Evolutionary conservation across 2,888 invertebrate genomes (phyloP), one percentile per base, ranked within the genome.

Genomic region (Sceliomorpha sp.): DNA sequence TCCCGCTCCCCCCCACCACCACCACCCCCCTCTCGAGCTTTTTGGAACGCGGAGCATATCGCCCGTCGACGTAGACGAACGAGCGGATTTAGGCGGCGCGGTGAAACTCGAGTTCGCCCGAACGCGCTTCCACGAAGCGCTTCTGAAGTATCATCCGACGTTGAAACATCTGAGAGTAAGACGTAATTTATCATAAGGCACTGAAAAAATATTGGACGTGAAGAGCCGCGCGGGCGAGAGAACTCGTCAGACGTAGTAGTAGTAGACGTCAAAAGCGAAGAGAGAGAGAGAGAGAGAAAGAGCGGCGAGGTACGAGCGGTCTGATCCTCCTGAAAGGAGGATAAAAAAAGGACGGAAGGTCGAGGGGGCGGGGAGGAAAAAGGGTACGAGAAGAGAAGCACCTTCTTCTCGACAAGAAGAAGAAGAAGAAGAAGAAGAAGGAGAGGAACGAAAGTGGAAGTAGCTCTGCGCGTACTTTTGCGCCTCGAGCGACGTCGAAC

Each of bases 301-400:
- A n/a, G n/a, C n/a, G 5, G 10, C 32, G 12, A 32, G 12, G 32
- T 10, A 20, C 20, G 5, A 20, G 20, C 5, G 5, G 20, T 20
- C 20, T 20, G 20, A 20, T 20, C 20, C 20, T 20, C 20, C 20
- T 4, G 20, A 20, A 20, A 5, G 20, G 20, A 20, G 13, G 6
- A 27, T 37, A 47, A 55, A 59, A 69, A 63, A 37, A 39, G 29
- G 12, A 55, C 15, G 24, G 42, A 2, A 27, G 31, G 29, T n/a
- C n/a, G n/a, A n/a, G n/a, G n/a, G n/a, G n/a, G n/a, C n/a, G n/a
- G 13, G 14, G 12, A 7, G 20, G 20, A 20, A 20, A 20, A 20
- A 20, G 20, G 20, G 3, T 20, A 20, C 2, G 20, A 20, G 20
- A 20, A 20, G 20, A 20, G n/a, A n/a, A n/a, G n/a, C n/a, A n/a